phyloP scores from a whole-genome alignment of 64 coral and sea anemone genomes.

The Pocillopora verrucosa region DNA sequence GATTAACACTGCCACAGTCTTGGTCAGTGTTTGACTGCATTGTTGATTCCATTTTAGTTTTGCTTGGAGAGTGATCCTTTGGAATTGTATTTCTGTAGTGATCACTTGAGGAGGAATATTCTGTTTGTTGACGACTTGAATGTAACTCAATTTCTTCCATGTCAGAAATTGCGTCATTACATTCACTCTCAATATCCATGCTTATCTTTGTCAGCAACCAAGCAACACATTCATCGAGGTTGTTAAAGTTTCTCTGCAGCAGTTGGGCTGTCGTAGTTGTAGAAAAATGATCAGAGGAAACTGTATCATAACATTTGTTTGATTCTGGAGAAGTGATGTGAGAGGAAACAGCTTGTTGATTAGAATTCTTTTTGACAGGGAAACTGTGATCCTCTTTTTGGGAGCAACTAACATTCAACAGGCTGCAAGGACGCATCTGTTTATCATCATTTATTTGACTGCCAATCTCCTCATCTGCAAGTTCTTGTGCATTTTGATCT shows the following conservation, averaged over 20 bases:
- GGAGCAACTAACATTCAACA: not conserved
- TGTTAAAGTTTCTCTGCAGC: not conserved
- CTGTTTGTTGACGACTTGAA: not conserved
- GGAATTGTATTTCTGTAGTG: not conserved
- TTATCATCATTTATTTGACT: constrained; percentile 15
- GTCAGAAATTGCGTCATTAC: not conserved
- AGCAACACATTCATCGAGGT: constrained; percentile 15
- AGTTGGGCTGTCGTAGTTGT: not conserved
- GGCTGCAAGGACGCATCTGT: not conserved
- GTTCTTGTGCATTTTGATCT: constrained; percentile 59
- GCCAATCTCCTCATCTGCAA: constrained; percentile 52
- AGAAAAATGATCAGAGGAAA: not conserved
- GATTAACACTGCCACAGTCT: not conserved
- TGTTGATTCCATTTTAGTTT: not conserved
- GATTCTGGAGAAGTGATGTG: not conserved
- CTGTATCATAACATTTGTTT: not conserved
- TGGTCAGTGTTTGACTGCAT: not conserved
- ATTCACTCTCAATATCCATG: constrained; percentile 21
- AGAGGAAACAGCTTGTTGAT: not conserved
- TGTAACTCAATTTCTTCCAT: not conserved
- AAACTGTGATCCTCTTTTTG: not conserved
- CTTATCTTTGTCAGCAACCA: constrained; percentile 25
- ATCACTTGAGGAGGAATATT: not conserved
- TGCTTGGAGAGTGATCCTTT: not conserved
- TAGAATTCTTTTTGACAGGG: not conserved